Conservation (phyloP, 2,113 vertebrate genomes). For the Spea bombifrons region DNA sequence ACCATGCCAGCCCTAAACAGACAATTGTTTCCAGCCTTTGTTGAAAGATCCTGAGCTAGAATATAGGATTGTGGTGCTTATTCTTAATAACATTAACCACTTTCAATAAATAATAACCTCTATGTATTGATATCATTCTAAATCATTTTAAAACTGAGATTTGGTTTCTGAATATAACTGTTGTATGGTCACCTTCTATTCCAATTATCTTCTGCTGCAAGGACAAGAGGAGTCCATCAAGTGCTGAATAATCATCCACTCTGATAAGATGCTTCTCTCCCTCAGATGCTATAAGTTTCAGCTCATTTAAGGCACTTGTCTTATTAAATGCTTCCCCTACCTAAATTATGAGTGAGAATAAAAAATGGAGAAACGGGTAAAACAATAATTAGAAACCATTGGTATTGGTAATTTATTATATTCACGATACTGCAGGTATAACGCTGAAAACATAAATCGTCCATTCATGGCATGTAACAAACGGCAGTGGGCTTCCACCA, state of each 20-base stretch:
- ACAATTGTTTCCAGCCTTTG: no score
- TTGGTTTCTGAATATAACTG: not conserved
- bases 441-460: no score
- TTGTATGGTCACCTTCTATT: slow-evolving; percentile 63
- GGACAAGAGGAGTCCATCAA: slow-evolving; percentile 60
- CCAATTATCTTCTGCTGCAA: slow-evolving; percentile 63
- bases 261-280: slow-evolving; percentile 62
- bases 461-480: no score
- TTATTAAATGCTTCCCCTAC: slow-evolving; percentile 61
- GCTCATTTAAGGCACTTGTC: slow-evolving; percentile 16
- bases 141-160: no score
- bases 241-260: slow-evolving; percentile 66
- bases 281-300: slow-evolving; percentile 67
- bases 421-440: not conserved
- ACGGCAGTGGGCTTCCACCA: no score
- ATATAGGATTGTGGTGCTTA: no score
- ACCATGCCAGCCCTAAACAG: no score
- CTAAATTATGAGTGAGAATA: slow-evolving; percentile 49
- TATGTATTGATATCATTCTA: no score
- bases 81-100: no score
- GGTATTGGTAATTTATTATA: not conserved
- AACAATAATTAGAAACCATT: not conserved
- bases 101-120: no score
- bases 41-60: no score
- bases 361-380: not conserved